Base-by-base conservation (phyloP, 1,140 invertebrate species). In the Pygmarrhopalites habei region DNA sequence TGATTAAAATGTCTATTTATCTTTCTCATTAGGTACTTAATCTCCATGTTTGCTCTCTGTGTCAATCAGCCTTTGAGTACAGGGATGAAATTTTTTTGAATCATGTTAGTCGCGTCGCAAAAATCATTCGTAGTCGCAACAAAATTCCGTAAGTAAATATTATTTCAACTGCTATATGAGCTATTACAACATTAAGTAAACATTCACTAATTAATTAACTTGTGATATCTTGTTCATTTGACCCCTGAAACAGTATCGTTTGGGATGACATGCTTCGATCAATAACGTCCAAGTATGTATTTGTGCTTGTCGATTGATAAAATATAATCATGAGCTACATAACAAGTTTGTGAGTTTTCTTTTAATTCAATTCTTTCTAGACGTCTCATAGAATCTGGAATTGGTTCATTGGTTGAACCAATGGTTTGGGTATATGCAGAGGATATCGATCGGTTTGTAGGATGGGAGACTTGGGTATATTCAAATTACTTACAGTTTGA, bases 241-340 rank as follows among this genome's bases (percentile, higher is more conserved):
- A n/a, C n/a, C n/a, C n/a, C n/a, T n/a, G n/a, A n/a, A n/a, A n/a
- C n/a, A n/a, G n/a, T n/a, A 83, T 98, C 10, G 87, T 97, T 69
- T 97, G 95, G 95, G 92, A 97, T 73, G 95, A 98, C 74, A 95
- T 97, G 90, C 73, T 96, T 35, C 78, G 90, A 26, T 80, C 84
- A 39, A 83, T 92, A 51, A 63, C 74, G 2, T 61, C 72, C 10
- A 21, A 29, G 61, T 62, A 64, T 60, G 60, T 64, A 30, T 26
- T 28, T 7, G n/a, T 61, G 7, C 55, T 19, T 26, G 10, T 15
- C 14, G 7, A 35, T 25, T n/a, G 14, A 56, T 30, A 60, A 60
- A 46, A 15, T 58, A 41, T 58, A 28, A 12, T 43, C 19, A 7
- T 49, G 23, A n/a, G 21, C 5, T 55, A 30, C 14, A 14, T 12